A percentile compares a stretch with the other conserved stretches of the same genome.
Evolutionary conservation across 2,888 invertebrate genomes (phyloP).

Genomic region (Xanthia icteritia): DNA sequence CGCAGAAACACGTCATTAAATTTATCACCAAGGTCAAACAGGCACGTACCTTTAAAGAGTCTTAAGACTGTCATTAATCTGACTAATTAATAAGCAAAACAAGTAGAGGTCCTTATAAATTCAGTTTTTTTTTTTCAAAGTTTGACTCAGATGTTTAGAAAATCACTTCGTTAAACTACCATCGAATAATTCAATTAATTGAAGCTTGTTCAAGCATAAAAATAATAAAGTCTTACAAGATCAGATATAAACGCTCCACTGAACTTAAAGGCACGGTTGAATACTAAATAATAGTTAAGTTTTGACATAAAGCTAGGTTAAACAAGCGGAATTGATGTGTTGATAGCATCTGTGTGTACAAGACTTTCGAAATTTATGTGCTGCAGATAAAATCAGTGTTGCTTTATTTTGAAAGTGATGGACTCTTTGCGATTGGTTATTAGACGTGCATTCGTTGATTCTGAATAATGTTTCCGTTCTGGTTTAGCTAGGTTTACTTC

Average conservation of each 20-base stretch:
- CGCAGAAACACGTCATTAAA: not conserved
- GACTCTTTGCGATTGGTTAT: constrained; percentile 31
- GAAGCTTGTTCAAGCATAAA: constrained; percentile 45
- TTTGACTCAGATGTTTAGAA: not conserved
- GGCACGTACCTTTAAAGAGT: not conserved
- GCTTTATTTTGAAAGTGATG: constrained; percentile 53
- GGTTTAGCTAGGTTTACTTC: constrained; percentile 3
- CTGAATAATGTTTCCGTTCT: constrained; percentile 30
- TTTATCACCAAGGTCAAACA: not conserved
- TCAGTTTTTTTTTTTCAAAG: not conserved
- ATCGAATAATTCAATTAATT: constrained; percentile 47
- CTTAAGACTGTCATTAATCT: not conserved
- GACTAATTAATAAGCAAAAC: not conserved
- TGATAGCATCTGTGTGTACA: constrained; percentile 62
- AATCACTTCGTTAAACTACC: constrained; percentile 1
- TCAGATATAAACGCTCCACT: constrained; percentile 59
- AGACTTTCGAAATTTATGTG: constrained; percentile 56
- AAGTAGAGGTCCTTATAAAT: not conserved
- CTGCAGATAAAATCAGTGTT: constrained; percentile 54
- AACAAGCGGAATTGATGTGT: constrained; percentile 67
- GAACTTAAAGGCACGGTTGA: constrained; percentile 51
- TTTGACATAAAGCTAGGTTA: constrained; percentile 66
- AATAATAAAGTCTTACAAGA: constrained; percentile 56
- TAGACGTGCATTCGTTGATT: constrained; percentile 15
- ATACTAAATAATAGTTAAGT: constrained; percentile 62